Evolutionary conservation across 2,113 vertebrate species (phyloP).

Genomic region (Bujurquina vittata): DNA sequence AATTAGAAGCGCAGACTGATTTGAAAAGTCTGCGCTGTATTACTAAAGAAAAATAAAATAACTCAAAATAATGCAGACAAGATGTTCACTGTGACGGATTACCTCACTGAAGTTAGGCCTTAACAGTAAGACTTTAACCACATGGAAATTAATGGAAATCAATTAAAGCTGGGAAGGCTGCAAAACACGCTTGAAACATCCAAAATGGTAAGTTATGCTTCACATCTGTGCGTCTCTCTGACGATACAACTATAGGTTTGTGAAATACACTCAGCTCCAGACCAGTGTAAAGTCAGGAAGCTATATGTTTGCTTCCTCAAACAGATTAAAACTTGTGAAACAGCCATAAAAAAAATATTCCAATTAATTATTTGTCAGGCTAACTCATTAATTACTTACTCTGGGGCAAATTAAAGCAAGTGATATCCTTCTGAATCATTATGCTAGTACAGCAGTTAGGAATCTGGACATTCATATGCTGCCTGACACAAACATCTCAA

Average conservation of each 20-base stretch:
- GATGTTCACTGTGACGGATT: conserved; percentile 38
- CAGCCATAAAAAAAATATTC: not conserved
- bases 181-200: not conserved
- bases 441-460: not conserved
- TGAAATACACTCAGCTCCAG: not conserved
- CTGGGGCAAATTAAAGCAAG: not conserved
- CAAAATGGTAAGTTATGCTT: not conserved
- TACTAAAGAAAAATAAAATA: conserved; percentile 48
- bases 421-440: not conserved
- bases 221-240: not conserved
- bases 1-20: conserved; percentile 43
- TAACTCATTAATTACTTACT: not conserved
- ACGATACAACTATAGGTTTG: rapidly evolving
- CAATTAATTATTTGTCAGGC: not conserved
- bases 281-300: not conserved
- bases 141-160: conserved; percentile 24
- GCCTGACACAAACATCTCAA: not conserved
- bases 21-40: conserved; percentile 36
- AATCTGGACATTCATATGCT: not conserved
- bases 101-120: not conserved
- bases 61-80: conserved; percentile 52
- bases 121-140: not conserved
- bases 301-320: not conserved
- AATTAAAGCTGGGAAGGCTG: conserved; percentile 19
- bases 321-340: not conserved